These are phyloP conservation scores for Junonia oenone DNA, from an alignment of 2,888 invertebrate genomes.

Conservation along the genomic window DNA sequence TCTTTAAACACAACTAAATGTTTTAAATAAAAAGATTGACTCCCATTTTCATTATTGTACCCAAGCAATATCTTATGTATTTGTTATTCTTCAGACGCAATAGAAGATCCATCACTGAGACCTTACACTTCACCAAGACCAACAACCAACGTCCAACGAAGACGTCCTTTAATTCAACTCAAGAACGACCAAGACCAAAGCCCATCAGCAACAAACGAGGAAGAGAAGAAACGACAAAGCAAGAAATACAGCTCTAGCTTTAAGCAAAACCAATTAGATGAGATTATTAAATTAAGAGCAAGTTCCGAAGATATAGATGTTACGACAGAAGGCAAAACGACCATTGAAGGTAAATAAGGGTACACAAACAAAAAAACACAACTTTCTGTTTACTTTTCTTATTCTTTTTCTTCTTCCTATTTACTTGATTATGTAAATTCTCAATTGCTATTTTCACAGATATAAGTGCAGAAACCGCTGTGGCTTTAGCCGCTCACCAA, in stretches of 20 bases:
- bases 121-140: conserved; percentile 38
- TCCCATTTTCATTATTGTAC: too few species aligned
- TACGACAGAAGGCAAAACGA: conserved; percentile 49
- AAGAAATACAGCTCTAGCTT: conserved; percentile 69
- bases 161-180: conserved; percentile 57
- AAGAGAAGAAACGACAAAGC: conserved; percentile 66
- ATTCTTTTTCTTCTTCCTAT: background rate
- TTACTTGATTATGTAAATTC: background rate
- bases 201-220: conserved; percentile 65
- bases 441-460: conserved; percentile 39
- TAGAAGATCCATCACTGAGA: conserved; percentile 55
- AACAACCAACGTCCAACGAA: conserved; percentile 49
- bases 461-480: conserved; percentile 61
- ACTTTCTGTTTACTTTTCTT: background rate
- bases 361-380: background rate
- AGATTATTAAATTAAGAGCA: conserved; percentile 45
- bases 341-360: conserved; percentile 44
- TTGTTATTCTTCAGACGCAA: conserved; percentile 42
- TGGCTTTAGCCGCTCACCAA: conserved; percentile 71
- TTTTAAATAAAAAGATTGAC: too few species aligned
- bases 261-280: conserved; percentile 63
- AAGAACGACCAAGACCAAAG: conserved; percentile 58
- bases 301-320: conserved; percentile 37
- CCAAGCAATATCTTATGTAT: too few species aligned
- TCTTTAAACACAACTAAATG: too few species aligned